phyloP scores from a whole-genome alignment of 2,888 invertebrate species.

The Eristalis tenax region DNA sequence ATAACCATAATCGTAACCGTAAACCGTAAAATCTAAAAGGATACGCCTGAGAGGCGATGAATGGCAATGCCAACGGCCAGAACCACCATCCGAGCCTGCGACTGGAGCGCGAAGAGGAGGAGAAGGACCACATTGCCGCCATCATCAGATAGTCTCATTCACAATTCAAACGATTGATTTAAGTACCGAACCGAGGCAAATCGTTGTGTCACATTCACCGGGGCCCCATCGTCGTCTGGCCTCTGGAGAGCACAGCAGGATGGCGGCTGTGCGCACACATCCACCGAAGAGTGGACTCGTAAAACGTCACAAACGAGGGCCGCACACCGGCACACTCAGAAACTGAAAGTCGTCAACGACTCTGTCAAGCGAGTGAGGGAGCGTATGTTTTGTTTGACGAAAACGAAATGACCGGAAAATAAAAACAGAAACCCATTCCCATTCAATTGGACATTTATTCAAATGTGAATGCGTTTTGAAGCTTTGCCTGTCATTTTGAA shows the following conservation, averaged over 20 bases:
- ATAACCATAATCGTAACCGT: slow-evolving; percentile 69
- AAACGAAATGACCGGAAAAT: slow-evolving; percentile 66
- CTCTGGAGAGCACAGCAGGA: background rate
- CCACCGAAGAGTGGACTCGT: slow-evolving; percentile 17
- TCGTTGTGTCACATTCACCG: slow-evolving; percentile 65
- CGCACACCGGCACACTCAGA: background rate
- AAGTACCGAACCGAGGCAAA: slow-evolving; percentile 71
- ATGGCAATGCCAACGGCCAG: slow-evolving; percentile 32
- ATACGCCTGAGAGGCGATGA: slow-evolving; percentile 60
- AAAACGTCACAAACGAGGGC: slow-evolving; percentile 23
- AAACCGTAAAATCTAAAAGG: slow-evolving; percentile 71
- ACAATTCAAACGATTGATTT: slow-evolving; percentile 72
- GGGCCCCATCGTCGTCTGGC: background rate
- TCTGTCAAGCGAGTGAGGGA: background rate
- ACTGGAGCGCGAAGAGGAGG: slow-evolving; percentile 1
- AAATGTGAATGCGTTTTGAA: slow-evolving; percentile 60
- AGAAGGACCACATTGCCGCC: slow-evolving; percentile 64
- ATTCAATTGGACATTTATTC: slow-evolving; percentile 71
- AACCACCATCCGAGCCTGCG: background rate
- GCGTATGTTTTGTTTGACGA: slow-evolving; percentile 59
- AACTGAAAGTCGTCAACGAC: slow-evolving; percentile 11
- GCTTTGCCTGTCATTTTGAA: slow-evolving; percentile 57
- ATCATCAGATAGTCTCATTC: slow-evolving; percentile 72
- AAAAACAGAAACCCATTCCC: slow-evolving; percentile 38
- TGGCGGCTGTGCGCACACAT: too few relatives aligned